Base-by-base conservation (phyloP, 2,888 invertebrate species). In the Microctonus brassicae region DNA sequence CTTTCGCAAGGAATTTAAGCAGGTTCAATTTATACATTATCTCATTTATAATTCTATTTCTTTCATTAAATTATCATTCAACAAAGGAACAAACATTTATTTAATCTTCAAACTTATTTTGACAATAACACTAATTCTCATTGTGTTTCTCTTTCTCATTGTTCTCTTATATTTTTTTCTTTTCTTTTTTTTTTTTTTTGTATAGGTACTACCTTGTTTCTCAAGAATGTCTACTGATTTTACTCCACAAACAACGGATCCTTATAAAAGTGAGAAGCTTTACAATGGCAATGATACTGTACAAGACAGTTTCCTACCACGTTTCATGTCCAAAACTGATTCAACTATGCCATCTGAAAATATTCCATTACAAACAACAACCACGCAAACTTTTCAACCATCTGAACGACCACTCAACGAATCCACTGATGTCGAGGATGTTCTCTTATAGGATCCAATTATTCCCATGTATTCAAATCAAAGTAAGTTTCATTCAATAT, bases 1-100 rank as follows among this genome's bases (percentile, higher is more conserved):
- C 88, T 97, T 97, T 86, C 91, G 96, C 62, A 96, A 96, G 84
- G 96, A 96, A 86, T 96, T 96, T 88, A 94, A 93, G 84, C 92
- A 93, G 86, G 93, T 94, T 78, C 29, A 29, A 29, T 29, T 29
- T 7, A 29, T 29, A 29, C 3, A 29, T 29, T 29, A 29, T 5
- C 29, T 29, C 29, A 29, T 29, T 29, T 7, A 29, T 29, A 29
- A 29, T 29, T 5, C 7, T 29, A 29, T 29, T 5, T 29, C 29
- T 29, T 29, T 29, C 29, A 5, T 5, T 7, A n/a, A n/a, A n/a
- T n/a, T n/a, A n/a, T n/a, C n/a, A n/a, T n/a, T n/a, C n/a, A n/a
- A n/a, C n/a, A n/a, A n/a, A n/a, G n/a, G n/a, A n/a, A n/a, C n/a
- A n/a, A n/a, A n/a, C n/a, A n/a, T n/a, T n/a, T n/a, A n/a, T n/a